Conservation (phyloP, 1,140 invertebrate species). For the Branchinecta lynchi region DNA sequence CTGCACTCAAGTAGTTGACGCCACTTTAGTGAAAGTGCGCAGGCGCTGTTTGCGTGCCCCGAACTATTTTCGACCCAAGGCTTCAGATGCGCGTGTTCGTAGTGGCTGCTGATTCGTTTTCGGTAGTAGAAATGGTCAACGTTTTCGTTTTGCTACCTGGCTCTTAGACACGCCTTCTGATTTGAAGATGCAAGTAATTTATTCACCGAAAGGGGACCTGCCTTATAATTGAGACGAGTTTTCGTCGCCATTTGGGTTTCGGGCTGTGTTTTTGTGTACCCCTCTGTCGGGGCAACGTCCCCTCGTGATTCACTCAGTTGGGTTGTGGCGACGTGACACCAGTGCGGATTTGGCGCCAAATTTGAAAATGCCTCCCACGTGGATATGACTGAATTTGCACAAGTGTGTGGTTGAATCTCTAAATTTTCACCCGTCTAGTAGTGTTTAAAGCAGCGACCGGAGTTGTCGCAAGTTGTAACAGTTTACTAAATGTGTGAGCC, state of each 20-base stretch:
- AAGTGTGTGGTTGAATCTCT: constrained; percentile 2
- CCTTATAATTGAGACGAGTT: background rate
- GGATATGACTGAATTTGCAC: background rate
- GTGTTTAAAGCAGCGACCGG: background rate
- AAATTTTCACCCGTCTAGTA: background rate
- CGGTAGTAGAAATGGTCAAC: background rate
- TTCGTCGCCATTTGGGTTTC: background rate
- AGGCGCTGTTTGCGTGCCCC: background rate
- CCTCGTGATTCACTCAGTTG: background rate
- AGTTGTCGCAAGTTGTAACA: background rate
- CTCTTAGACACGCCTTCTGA: background rate
- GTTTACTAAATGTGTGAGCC: background rate
- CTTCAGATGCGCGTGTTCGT: background rate
- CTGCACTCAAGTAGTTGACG: background rate
- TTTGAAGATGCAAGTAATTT: background rate
- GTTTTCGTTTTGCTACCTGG: too few species aligned
- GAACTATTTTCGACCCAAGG: background rate
- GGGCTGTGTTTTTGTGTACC: background rate
- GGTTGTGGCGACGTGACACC: background rate
- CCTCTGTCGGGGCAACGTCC: background rate
- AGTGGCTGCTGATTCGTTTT: background rate
- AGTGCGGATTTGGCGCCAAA: background rate
- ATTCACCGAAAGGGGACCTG: background rate
- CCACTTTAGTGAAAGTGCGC: background rate
- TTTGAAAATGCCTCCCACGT: background rate